Evolutionary conservation across 1,140 invertebrate genomes (phyloP).

Genomic region (Polypedilum vanderplanki): DNA sequence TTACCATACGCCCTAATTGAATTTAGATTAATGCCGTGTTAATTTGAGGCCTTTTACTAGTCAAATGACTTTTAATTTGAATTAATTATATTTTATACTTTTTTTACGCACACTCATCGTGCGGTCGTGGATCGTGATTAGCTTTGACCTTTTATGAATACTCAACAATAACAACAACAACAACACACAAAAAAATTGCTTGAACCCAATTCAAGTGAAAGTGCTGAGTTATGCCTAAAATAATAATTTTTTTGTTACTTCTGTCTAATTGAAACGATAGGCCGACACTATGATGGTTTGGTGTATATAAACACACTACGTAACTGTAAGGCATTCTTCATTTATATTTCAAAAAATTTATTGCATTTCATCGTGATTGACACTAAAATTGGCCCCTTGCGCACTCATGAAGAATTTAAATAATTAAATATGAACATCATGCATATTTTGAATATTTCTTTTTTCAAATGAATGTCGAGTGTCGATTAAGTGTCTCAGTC

Average conservation of each 20-base stretch:
- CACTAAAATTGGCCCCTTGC: background rate
- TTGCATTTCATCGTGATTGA: constrained; percentile 17
- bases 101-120: background rate
- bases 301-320: background rate
- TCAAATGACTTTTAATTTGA: constrained; percentile 29
- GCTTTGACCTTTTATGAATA: background rate
- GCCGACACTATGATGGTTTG: background rate
- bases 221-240: constrained; percentile 19
- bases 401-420: too few species aligned
- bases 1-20: constrained; percentile 21
- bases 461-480: background rate
- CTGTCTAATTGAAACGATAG: background rate
- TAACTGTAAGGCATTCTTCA: background rate
- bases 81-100: constrained; percentile 16
- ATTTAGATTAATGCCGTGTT: constrained; percentile 26
- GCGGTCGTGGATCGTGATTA: too few species aligned
- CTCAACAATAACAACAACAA: background rate
- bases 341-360: constrained; percentile 5
- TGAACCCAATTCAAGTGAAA: background rate
- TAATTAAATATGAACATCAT: too few species aligned
- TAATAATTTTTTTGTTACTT: constrained; percentile 13
- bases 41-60: constrained; percentile 23
- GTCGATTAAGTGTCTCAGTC: background rate
- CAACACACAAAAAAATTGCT: too few species aligned
- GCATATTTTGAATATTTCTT: background rate